These are phyloP conservation scores for Plotosus lineatus DNA, from an alignment of 2,113 vertebrate species.

Conservation along the genomic window DNA sequence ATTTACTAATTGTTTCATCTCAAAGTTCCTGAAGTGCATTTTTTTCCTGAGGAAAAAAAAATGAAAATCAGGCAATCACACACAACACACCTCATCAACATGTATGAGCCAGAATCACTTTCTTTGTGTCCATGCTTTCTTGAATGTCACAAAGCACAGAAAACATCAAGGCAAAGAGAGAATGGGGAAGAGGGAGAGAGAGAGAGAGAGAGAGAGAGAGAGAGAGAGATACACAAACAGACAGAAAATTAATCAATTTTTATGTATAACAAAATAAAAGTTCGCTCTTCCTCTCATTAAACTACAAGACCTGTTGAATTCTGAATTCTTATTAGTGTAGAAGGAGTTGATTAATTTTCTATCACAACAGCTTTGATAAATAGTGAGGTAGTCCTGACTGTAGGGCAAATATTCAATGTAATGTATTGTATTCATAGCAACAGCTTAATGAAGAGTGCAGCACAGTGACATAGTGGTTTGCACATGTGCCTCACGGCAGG, in stretches of 20 bases:
- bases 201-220: not conserved
- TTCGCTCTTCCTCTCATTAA: not conserved
- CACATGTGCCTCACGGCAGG: no score
- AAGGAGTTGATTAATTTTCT: not conserved
- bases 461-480: no score
- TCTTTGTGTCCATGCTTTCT: constrained; percentile 35
- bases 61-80: constrained; percentile 32
- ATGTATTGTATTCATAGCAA: not conserved
- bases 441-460: no score
- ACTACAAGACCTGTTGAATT: not conserved
- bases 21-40: not conserved
- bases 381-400: not conserved
- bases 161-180: not conserved
- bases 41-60: not conserved
- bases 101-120: constrained; percentile 41
- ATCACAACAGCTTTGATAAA: not conserved
- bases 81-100: constrained; percentile 39
- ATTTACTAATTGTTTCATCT: constrained; percentile 10
- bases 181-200: not conserved
- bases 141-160: not conserved
- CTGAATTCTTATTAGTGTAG: not conserved
- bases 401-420: not conserved
- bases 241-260: no score
- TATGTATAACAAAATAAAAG: constrained; percentile 3
- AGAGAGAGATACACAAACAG: not conserved